Percentiles rank a stretch among this genome's conserved stretches.
Evolutionary conservation across 2,113 vertebrate species (phyloP).

Genomic region (Bambusicola thoracicus): DNA sequence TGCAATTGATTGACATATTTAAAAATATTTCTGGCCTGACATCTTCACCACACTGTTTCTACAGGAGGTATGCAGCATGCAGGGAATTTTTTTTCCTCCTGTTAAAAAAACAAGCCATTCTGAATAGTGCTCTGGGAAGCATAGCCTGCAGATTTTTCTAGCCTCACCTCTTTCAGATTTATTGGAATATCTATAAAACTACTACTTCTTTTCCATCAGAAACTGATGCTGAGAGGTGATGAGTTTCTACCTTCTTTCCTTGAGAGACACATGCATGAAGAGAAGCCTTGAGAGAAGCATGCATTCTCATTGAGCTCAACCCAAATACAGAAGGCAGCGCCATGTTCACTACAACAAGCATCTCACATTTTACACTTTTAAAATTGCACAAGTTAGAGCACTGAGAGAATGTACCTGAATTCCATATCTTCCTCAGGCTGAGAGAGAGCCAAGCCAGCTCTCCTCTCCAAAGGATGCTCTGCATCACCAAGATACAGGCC

Average conservation of each 20-base stretch:
- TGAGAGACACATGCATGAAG: too few species aligned
- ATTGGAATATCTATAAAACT: not conserved
- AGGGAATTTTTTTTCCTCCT: not conserved
- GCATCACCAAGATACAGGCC: not conserved
- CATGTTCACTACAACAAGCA: not conserved
- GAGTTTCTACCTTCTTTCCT: not conserved
- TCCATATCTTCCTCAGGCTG: not conserved
- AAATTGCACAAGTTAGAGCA: not conserved
- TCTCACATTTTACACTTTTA: not conserved
- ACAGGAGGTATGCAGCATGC: not conserved
- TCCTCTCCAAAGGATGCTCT: not conserved
- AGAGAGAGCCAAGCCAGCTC: not conserved
- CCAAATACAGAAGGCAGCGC: not conserved
- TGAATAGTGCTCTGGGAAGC: not conserved
- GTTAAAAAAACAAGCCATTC: not conserved
- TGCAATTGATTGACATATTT: not conserved
- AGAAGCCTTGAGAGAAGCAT: too few species aligned
- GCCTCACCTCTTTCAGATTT: not conserved
- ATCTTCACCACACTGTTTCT: not conserved
- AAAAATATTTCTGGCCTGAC: not conserved
- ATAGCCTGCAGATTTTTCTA: not conserved
- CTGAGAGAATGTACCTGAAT: not conserved
- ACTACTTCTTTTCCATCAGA: not conserved
- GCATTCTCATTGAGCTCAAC: rapidly evolving
- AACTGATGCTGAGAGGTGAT: not conserved